These are phyloP conservation scores for Limnothrissa miodon DNA, from an alignment of 2,113 vertebrate species.

Conservation along the genomic window DNA sequence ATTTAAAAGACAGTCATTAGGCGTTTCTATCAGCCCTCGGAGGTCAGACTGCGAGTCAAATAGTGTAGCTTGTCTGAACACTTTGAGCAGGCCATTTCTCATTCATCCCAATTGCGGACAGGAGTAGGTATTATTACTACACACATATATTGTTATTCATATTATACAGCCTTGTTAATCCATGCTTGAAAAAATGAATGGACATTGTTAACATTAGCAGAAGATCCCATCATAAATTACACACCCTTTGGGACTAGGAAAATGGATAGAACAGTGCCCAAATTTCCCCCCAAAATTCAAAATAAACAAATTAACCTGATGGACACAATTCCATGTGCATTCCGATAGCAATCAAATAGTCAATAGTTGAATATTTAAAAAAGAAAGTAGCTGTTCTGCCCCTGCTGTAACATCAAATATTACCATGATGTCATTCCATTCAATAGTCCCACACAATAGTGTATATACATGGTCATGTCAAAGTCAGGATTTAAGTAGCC, in stretches of 20 bases:
- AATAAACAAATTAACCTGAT: too few species aligned
- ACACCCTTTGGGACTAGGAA: background rate
- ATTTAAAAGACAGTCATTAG: conserved; percentile 62
- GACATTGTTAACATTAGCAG: background rate
- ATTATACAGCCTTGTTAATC: background rate
- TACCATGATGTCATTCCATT: too few species aligned
- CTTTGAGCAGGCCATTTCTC: background rate
- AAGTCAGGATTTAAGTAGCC: conserved; percentile 76
- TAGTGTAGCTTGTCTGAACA: background rate
- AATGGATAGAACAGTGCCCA: background rate
- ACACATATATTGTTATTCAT: background rate
- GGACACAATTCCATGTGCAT: too few species aligned
- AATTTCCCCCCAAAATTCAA: background rate
- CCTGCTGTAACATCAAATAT: too few species aligned
- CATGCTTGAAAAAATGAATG: background rate
- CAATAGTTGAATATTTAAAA: too few species aligned
- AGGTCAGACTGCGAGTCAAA: conserved; percentile 62
- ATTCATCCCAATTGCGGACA: background rate
- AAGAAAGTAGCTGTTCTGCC: too few species aligned
- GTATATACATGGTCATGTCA: too few species aligned
- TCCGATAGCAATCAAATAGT: too few species aligned
- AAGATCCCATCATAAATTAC: background rate
- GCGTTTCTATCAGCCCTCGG: conserved; percentile 59
- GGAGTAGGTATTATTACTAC: background rate
- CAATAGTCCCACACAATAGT: too few species aligned